These are phyloP conservation scores for Augochlorella aurata DNA, from an alignment of 2,888 invertebrate genomes.

Conservation along the genomic window DNA sequence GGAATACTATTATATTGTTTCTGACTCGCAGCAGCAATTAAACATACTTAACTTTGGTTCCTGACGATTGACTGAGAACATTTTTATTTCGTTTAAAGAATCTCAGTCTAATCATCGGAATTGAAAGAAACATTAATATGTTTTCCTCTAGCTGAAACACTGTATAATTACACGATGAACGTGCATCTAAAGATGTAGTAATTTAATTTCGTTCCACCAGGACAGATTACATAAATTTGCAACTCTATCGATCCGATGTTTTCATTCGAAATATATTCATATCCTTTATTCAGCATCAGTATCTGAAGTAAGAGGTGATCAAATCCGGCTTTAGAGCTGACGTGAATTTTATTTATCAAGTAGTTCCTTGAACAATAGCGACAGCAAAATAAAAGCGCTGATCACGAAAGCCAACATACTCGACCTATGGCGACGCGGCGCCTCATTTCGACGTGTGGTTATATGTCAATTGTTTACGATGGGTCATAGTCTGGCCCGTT, in stretches of 20 bases:
- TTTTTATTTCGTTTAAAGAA: too few relatives aligned
- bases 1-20: too few relatives aligned
- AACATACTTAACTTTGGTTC: too few relatives aligned
- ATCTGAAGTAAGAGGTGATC: neutral
- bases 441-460: constrained; percentile 5
- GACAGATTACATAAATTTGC: neutral
- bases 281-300: neutral
- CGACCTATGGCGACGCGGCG: neutral
- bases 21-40: too few relatives aligned
- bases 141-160: too few relatives aligned
- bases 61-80: too few relatives aligned
- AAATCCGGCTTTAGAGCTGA: neutral
- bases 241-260: neutral
- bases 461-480: constrained; percentile 54
- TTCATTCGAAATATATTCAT: neutral
- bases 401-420: neutral
- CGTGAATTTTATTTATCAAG: neutral
- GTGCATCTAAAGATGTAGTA: neutral
- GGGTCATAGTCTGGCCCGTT: constrained; percentile 35
- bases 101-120: too few relatives aligned
- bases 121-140: too few relatives aligned
- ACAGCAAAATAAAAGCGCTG: constrained; percentile 12
- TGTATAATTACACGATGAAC: too few relatives aligned
- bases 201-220: neutral
- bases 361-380: neutral